Evolutionary conservation across 2,888 invertebrate species (phyloP).

Genomic region (Latheticus oryzae): DNA sequence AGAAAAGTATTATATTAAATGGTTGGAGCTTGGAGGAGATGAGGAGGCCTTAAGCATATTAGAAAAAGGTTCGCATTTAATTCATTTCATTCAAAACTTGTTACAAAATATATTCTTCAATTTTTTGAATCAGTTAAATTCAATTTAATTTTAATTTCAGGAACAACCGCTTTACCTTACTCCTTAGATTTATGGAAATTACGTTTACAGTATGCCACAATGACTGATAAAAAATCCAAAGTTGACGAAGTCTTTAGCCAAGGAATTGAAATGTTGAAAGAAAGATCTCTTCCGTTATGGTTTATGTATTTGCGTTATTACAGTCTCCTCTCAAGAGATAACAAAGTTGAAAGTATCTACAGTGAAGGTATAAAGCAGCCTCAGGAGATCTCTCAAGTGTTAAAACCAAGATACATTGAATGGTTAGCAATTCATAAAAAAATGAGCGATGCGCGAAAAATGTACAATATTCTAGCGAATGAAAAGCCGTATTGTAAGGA

Average conservation of each 20-base stretch:
- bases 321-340: slow-evolving; percentile 59
- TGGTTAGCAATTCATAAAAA: slow-evolving; percentile 67
- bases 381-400: slow-evolving; percentile 65
- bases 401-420: slow-evolving; percentile 73
- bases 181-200: slow-evolving; percentile 69
- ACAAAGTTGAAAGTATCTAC: slow-evolving; percentile 63
- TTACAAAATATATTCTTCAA: not conserved
- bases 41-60: slow-evolving; percentile 50
- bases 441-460: slow-evolving; percentile 71
- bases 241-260: slow-evolving; percentile 54
- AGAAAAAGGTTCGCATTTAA: no score
- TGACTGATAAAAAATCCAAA: slow-evolving; percentile 63
- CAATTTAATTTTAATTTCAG: slow-evolving; percentile 55
- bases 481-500: slow-evolving; percentile 57
- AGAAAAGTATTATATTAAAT: slow-evolving; percentile 57
- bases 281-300: slow-evolving; percentile 66
- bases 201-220: slow-evolving; percentile 66
- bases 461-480: slow-evolving; percentile 70
- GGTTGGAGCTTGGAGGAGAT: slow-evolving; percentile 55
- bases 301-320: slow-evolving; percentile 61
- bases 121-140: not conserved
- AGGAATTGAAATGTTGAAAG: slow-evolving; percentile 61
- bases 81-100: no score
- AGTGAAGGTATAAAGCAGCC: slow-evolving; percentile 67
- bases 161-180: slow-evolving; percentile 64